A percentile compares a stretch with the other conserved stretches of the same genome.
Conservation (phyloP, 2,888 invertebrate species). For the Cistogaster globosa region DNA sequence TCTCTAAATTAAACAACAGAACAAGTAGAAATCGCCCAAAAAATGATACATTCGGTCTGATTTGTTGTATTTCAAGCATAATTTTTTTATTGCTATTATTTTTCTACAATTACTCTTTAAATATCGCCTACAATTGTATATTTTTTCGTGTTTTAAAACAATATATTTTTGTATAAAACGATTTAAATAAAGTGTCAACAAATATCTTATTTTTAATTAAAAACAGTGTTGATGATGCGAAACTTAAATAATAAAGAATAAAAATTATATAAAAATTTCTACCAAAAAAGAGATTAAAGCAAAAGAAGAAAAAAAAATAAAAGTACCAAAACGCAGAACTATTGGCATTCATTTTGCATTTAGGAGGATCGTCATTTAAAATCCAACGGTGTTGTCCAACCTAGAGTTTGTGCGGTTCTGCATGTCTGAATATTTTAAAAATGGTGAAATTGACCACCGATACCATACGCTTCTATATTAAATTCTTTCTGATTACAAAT, state of each 20-base stretch:
- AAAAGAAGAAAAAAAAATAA: constrained; percentile 8
- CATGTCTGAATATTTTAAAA: constrained; percentile 91
- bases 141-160: not conserved
- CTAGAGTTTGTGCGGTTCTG: constrained; percentile 82
- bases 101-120: constrained; percentile 21
- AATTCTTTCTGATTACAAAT: constrained; percentile 92
- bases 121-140: constrained; percentile 53
- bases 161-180: not conserved
- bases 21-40: constrained; percentile 78
- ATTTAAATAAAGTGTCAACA: not conserved
- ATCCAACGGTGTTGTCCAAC: constrained; percentile 55
- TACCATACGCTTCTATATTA: constrained; percentile 91
- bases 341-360: constrained; percentile 6
- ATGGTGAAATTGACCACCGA: constrained; percentile 89
- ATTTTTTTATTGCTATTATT: constrained; percentile 23
- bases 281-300: constrained; percentile 11
- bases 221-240: constrained; percentile 29
- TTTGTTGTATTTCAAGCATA: constrained; percentile 33
- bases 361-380: constrained; percentile 23
- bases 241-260: constrained; percentile 17
- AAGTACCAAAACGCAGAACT: constrained; percentile 6
- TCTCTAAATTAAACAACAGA: constrained; percentile 52
- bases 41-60: constrained; percentile 72
- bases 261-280: constrained; percentile 53
- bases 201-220: not conserved